These are phyloP conservation scores for Forbesichthys agassizii DNA, from an alignment of 2,113 vertebrate species.

Conservation along the genomic window DNA sequence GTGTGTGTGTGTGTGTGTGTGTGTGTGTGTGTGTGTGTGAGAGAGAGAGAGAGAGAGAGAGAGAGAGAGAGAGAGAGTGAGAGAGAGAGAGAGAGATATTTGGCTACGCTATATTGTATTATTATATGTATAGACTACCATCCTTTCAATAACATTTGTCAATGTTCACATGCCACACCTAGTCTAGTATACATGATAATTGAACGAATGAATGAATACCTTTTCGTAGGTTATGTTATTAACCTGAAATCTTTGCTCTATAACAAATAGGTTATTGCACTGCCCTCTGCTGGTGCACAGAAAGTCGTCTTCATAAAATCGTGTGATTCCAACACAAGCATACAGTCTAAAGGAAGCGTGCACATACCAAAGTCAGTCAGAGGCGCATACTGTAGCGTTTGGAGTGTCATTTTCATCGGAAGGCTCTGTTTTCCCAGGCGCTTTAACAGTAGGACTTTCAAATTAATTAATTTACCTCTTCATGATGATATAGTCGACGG, in stretches of 20 bases:
- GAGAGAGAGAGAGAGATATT: no score
- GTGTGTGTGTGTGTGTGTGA: neutral
- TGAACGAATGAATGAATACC: neutral
- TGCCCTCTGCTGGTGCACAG: conserved; percentile 58
- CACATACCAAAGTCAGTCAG: conserved; percentile 37
- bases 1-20: neutral
- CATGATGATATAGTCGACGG: conserved; percentile 21
- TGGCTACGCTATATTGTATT: no score
- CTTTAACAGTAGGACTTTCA: conserved; percentile 38
- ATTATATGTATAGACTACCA: no score
- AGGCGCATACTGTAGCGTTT: conserved; percentile 42
- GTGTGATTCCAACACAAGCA: conserved; percentile 57
- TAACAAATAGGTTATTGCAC: conserved; percentile 29
- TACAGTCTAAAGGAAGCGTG: conserved; percentile 54
- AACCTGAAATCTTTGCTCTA: conserved; percentile 17
- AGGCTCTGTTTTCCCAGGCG: conserved; percentile 4
- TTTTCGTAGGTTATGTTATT: neutral
- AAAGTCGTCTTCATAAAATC: conserved; percentile 55
- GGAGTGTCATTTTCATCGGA: conserved; percentile 21
- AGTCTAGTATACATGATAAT: neutral
- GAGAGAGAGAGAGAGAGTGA: no score
- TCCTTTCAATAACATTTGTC: no score
- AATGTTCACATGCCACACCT: no score
- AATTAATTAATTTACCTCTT: conserved; percentile 41
- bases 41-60: no score